Percentiles rank a stretch among this genome's conserved stretches.
Conservation (phyloP, 1,140 invertebrate species). For the Platyura marginata region DNA sequence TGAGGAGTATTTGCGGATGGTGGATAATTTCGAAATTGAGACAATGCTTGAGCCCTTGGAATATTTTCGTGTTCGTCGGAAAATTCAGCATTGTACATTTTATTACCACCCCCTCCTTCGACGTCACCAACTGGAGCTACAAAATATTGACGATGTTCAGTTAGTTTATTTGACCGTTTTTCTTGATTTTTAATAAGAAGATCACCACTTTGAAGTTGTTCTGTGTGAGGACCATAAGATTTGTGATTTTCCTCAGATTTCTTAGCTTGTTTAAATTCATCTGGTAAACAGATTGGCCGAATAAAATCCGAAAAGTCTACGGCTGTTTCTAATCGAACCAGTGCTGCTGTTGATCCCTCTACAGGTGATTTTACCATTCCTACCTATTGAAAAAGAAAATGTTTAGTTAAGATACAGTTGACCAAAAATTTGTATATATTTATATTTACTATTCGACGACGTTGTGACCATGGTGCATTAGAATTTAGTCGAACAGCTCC, state of each 20-base stretch:
- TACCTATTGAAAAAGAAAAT: conserved; percentile 6
- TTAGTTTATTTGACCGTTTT: background rate
- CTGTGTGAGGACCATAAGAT: background rate
- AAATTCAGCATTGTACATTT: background rate
- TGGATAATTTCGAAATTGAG: conserved; percentile 3
- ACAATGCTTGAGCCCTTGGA: conserved; percentile 18
- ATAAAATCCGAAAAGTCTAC: conserved; percentile 64
- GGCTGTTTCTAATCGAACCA: conserved; percentile 60
- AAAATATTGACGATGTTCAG: conserved; percentile 3
- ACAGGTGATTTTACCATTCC: conserved; percentile 81
- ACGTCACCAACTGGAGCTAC: background rate
- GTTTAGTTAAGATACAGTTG: background rate
- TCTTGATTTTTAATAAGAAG: background rate
- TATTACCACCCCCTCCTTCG: background rate
- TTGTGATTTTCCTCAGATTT: conserved; percentile 6
- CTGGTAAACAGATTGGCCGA: conserved; percentile 58
- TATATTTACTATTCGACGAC: conserved; percentile 46
- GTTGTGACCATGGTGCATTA: conserved; percentile 71
- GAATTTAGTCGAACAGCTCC: conserved; percentile 57
- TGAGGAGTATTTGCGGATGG: background rate
- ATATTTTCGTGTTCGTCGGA: conserved; percentile 4
- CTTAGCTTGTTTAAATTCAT: conserved; percentile 13
- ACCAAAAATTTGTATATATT: background rate
- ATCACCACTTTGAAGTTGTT: conserved; percentile 1
- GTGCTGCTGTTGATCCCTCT: conserved; percentile 64